Conservation (phyloP, 2,113 vertebrate species). For the Carassius carassius region DNA sequence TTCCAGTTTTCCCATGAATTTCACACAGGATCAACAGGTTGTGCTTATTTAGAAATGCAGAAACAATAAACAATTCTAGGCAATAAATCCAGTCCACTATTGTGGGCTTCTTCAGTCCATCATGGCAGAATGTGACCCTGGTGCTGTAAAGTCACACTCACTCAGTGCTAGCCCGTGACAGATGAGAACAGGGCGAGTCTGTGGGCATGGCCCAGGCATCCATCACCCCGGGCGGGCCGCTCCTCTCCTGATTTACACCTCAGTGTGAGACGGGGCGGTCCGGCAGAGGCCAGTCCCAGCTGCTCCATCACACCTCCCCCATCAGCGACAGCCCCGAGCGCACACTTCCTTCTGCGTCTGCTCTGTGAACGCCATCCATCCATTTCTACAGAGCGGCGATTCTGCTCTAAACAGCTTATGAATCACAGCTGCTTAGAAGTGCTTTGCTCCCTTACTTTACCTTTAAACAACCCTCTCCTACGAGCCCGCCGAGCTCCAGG, state of each 20-base stretch:
- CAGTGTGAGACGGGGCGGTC: constrained; percentile 55
- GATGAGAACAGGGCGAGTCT: constrained; percentile 62
- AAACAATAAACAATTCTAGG: constrained; percentile 59
- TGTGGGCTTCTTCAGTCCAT: constrained; percentile 43
- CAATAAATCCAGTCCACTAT: constrained; percentile 65
- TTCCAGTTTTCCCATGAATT: constrained; percentile 31
- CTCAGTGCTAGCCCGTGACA: constrained; percentile 58
- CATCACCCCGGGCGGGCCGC: constrained; percentile 60
- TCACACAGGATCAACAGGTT: constrained; percentile 60
- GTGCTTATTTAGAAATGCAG: constrained; percentile 67
- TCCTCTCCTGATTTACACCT: constrained; percentile 70
- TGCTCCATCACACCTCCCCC: constrained; percentile 60
- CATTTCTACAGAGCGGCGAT: constrained; percentile 71
- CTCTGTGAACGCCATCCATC: constrained; percentile 60
- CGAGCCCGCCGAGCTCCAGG: constrained; percentile 30
- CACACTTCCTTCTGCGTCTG: constrained; percentile 48
- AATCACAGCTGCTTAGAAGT: constrained; percentile 74
- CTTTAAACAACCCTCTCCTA: constrained; percentile 74
- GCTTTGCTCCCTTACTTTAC: constrained; percentile 72
- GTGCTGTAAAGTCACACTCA: constrained; percentile 44
- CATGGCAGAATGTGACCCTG: constrained; percentile 49
- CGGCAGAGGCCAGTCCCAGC: constrained; percentile 54
- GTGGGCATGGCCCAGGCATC: constrained; percentile 65
- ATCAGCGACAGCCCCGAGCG: constrained; percentile 54
- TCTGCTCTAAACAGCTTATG: constrained; percentile 74